A percentile compares a stretch with the other conserved stretches of the same genome.
Conservation (phyloP, 2,797 vertebrate genomes). For the Danio jaintianensis region DNA sequence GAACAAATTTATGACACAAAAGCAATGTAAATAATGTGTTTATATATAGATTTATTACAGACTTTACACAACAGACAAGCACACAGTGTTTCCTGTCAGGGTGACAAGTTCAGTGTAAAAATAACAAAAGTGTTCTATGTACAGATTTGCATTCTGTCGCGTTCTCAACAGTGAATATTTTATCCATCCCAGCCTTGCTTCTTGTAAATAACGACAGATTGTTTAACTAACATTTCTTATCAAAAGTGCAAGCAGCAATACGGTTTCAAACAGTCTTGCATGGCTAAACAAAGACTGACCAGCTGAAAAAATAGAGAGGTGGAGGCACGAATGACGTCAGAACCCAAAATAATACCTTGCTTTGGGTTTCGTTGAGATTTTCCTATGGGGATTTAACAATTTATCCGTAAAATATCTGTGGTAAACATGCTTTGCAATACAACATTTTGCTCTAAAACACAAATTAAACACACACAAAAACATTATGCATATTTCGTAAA, state of each 20-base stretch:
- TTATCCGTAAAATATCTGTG: too few species aligned
- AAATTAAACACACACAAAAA: too few species aligned
- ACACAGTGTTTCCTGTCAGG: neutral
- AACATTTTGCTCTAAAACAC: too few species aligned
- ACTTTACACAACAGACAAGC: constrained; percentile 21
- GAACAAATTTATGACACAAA: neutral
- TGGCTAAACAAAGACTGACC: neutral
- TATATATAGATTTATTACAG: constrained; percentile 30
- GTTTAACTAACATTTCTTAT: neutral
- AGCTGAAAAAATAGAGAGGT: too few species aligned
- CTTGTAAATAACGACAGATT: neutral
- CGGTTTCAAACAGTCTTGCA: constrained; percentile 6
- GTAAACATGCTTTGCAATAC: too few species aligned
- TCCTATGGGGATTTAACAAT: too few species aligned
- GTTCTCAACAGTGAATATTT: neutral
- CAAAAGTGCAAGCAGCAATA: constrained; percentile 37
- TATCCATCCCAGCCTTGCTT: neutral
- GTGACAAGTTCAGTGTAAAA: neutral
- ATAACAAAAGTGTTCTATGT: neutral
- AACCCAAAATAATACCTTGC: too few species aligned
- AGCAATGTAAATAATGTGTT: neutral
- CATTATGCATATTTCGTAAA: too few species aligned
- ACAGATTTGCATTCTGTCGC: neutral
- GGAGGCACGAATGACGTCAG: too few species aligned
- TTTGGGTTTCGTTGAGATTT: too few species aligned